phyloP scores from a whole-genome alignment of 1,140 invertebrate species.

The Pogonomyrmex barbatus region DNA sequence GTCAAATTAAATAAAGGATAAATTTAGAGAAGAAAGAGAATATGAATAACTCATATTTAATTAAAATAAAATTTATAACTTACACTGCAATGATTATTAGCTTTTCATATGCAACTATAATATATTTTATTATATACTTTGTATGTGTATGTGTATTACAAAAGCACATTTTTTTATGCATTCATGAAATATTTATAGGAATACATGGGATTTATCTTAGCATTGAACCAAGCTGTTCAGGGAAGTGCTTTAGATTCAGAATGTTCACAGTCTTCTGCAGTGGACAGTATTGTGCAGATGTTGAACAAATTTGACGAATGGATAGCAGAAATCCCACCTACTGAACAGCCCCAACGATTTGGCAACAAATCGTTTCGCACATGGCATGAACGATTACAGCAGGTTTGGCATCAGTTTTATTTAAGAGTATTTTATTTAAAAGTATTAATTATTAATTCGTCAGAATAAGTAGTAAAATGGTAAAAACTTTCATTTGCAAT shows the following conservation, averaged over 20 bases:
- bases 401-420: slow-evolving; percentile 86
- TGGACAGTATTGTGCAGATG: slow-evolving; percentile 89
- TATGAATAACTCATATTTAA: no score
- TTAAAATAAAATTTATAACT: no score
- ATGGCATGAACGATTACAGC: slow-evolving; percentile 93
- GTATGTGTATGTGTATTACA: not conserved
- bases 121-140: not conserved
- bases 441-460: not conserved
- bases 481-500: slow-evolving; percentile 38
- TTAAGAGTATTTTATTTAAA: not conserved
- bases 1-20: no score
- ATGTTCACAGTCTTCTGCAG: slow-evolving; percentile 88
- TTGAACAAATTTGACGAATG: slow-evolving; percentile 91
- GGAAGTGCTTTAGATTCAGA: slow-evolving; percentile 90
- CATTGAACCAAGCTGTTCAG: slow-evolving; percentile 94
- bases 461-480: not conserved
- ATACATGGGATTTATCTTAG: slow-evolving; percentile 94
- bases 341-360: slow-evolving; percentile 98
- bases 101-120: slow-evolving; percentile 18
- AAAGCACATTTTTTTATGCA: not conserved
- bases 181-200: slow-evolving; percentile 87
- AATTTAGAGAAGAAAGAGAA: no score
- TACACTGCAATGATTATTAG: no score
- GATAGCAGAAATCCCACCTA: slow-evolving; percentile 94
- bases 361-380: slow-evolving; percentile 97